Conservation (phyloP, 2,113 vertebrate genomes). For the Cyphomyrus discorhynchus region DNA sequence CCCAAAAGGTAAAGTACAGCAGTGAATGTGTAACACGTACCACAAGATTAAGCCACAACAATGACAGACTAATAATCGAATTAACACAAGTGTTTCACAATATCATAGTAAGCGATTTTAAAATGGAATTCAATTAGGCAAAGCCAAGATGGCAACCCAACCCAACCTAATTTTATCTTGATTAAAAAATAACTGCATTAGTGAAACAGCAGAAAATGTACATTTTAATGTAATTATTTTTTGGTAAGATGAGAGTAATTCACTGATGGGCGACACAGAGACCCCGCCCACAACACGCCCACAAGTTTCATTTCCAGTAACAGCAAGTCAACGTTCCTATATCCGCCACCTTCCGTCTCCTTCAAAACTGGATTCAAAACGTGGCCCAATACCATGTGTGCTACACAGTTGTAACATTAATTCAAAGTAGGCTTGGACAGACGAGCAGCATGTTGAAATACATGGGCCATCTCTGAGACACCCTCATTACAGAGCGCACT, state of each 20-base stretch:
- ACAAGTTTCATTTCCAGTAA: neutral
- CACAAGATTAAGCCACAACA: neutral
- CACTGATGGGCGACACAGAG: neutral
- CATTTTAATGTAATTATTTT: neutral
- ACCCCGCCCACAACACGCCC: neutral
- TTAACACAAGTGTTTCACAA: neutral
- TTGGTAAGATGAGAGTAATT: neutral
- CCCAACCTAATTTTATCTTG: neutral
- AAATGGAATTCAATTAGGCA: neutral
- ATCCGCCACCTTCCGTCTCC: neutral
- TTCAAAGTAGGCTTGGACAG: neutral
- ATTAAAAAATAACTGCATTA: constrained; percentile 1
- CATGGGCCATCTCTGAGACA: neutral
- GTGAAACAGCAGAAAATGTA: neutral
- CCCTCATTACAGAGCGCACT: neutral
- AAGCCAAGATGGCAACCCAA: neutral
- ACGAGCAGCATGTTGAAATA: neutral
- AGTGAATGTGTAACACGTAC: neutral
- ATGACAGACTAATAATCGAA: neutral
- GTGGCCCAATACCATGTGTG: neutral
- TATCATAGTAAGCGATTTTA: neutral
- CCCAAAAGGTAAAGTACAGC: neutral
- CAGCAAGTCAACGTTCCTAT: neutral
- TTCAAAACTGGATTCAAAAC: neutral
- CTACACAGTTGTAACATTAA: neutral